These are phyloP conservation scores for Tangara arthus DNA, from an alignment of 2,797 vertebrate species.

Conservation along the genomic window DNA sequence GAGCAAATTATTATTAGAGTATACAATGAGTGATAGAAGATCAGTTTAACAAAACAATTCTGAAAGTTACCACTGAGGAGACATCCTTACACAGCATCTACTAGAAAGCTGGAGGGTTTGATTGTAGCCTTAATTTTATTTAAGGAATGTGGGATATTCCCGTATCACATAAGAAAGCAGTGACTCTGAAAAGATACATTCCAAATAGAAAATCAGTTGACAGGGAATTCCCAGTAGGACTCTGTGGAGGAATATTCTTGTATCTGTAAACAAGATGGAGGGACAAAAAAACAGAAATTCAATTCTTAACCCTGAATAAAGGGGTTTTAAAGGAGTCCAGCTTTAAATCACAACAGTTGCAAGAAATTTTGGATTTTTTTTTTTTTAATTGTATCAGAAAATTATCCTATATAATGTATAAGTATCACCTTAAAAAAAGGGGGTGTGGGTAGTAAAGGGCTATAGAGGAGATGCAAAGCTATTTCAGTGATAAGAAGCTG, in stretches of 20 bases:
- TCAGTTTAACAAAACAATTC: background rate
- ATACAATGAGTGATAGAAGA: background rate
- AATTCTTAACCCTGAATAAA: background rate
- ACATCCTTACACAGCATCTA: background rate
- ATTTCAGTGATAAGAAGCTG: background rate
- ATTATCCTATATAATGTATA: background rate
- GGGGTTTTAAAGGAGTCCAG: background rate
- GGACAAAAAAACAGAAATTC: background rate
- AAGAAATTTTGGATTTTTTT: background rate
- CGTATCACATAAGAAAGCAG: background rate
- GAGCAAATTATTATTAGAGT: background rate
- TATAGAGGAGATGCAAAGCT: background rate
- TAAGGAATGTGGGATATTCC: fast-evolving
- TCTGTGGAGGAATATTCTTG: background rate
- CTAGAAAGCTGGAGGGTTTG: background rate
- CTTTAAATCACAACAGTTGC: background rate
- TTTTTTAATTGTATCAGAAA: background rate
- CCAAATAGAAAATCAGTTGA: background rate
- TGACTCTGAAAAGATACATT: background rate
- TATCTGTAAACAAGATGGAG: background rate
- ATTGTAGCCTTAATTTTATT: background rate
- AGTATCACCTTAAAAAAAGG: background rate
- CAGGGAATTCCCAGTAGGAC: background rate
- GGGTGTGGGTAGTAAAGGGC: fast-evolving
- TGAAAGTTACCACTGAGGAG: background rate